Evolutionary conservation across 1,140 invertebrate species (phyloP), one percentile per base, ranked within the genome.

Genomic region (Hyles euphorbiae): DNA sequence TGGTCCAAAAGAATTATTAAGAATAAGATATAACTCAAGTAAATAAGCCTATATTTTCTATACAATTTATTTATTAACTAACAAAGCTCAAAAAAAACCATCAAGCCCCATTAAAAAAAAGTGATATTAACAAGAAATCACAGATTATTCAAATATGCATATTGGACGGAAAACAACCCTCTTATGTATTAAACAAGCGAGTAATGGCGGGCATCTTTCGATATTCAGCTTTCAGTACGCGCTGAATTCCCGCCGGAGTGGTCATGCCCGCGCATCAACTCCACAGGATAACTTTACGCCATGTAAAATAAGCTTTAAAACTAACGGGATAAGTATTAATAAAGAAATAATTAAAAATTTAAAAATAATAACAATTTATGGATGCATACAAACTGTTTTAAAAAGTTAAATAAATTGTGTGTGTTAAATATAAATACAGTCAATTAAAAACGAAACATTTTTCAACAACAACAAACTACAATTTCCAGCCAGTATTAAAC

Each of bases 201-300:
- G 36, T 40, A 5, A 40, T 8, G 36, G 36, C 8, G 5, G 5
- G 52, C 4, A 43, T 36, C n/a, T 53, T 34, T 11, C 9, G 48
- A 12, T 50, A 8, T 52, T 34, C 50, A 52, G 50, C 6, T 40
- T 46, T 63, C 61, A 63, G 61, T 63, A 45, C 56, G 56, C 61
- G 56, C 61, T 52, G 7, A 55, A 58, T 55, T 32, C 34, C 56
- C 40, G 12, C 36, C 7, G 53, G 47, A 50, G 12, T 34, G 56
- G 56, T 33, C 56, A 56, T 62, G 56, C 34, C 34, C 2, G 33
- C 50, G n/a, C 32, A 34, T 52, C 32, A 5, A 33, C 32, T 4
- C 34, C 5, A 52, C 33, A 2, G 33, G 7, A 50, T 34, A 34
- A 52, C 33, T 52, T 34, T 52, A 33, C 33, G 50, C 10, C n/a